Evolutionary conservation across 2,797 vertebrate species (phyloP).

Genomic region (Synaphobranchus kaupii): DNA sequence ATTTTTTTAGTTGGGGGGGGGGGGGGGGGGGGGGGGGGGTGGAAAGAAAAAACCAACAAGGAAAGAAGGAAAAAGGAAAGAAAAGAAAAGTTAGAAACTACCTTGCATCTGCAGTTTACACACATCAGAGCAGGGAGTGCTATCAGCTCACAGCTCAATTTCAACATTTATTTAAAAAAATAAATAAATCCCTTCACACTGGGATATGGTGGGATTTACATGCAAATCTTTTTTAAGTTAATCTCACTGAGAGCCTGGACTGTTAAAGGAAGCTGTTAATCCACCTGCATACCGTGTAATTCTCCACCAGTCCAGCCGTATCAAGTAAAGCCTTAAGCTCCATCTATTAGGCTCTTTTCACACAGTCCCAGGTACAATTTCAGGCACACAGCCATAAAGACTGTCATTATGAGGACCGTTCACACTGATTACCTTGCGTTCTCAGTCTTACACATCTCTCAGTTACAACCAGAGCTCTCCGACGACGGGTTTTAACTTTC

Average conservation of each 20-base stretch:
- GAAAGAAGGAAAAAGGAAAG: background rate
- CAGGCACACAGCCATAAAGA: background rate
- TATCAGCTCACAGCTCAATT: background rate
- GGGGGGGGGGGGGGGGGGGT: no score
- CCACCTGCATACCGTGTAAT: background rate
- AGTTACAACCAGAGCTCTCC: background rate
- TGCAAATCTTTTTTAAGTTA: background rate
- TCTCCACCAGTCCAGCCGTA: background rate
- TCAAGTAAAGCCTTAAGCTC: background rate
- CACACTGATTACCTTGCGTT: background rate
- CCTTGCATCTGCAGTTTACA: background rate
- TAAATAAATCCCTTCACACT: background rate
- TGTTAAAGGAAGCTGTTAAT: background rate
- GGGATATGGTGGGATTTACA: background rate
- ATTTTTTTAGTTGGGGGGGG: background rate
- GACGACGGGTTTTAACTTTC: background rate
- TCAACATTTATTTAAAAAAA: background rate
- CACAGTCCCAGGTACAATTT: background rate
- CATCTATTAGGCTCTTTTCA: no score
- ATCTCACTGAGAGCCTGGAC: background rate
- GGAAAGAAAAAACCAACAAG: background rate
- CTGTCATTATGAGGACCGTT: background rate
- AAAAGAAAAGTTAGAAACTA: conserved; percentile 14
- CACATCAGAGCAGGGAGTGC: background rate
- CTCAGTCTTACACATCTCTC: background rate